Evolutionary conservation across 2,113 vertebrate genomes (phyloP).

Genomic region (Conger conger): DNA sequence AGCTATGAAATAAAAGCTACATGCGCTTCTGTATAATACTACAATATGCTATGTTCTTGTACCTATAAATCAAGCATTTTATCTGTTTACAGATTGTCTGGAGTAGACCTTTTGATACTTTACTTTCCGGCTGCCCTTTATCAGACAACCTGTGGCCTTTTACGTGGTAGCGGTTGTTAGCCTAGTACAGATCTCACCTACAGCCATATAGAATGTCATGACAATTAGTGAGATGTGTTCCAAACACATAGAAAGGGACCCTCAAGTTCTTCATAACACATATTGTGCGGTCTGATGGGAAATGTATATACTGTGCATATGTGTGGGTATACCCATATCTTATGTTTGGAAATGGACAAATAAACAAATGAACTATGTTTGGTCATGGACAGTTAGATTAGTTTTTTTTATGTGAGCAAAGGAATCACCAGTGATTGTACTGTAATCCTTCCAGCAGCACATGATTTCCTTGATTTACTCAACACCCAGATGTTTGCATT

Average conservation of each 20-base stretch:
- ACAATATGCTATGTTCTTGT: too few relatives aligned
- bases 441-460: neutral
- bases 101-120: neutral
- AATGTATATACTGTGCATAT: neutral
- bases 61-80: too few relatives aligned
- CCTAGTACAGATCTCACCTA: neutral
- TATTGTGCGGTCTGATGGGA: neutral
- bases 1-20: too few relatives aligned
- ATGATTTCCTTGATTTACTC: slow-evolving; percentile 22
- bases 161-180: neutral
- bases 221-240: neutral
- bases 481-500: slow-evolving; percentile 48
- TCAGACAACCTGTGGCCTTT: neutral
- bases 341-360: neutral
- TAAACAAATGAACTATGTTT: neutral
- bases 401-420: neutral
- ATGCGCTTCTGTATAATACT: too few relatives aligned
- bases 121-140: neutral
- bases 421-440: neutral
- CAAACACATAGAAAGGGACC: too few relatives aligned
- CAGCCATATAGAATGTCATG: neutral
- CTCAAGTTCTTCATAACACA: neutral
- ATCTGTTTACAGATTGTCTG: neutral
- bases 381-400: neutral
- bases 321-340: neutral